Percentiles rank a stretch among this genome's conserved stretches.
Conservation (phyloP, 2,888 invertebrate genomes). For the Liopterus haemorrhoidalis region DNA sequence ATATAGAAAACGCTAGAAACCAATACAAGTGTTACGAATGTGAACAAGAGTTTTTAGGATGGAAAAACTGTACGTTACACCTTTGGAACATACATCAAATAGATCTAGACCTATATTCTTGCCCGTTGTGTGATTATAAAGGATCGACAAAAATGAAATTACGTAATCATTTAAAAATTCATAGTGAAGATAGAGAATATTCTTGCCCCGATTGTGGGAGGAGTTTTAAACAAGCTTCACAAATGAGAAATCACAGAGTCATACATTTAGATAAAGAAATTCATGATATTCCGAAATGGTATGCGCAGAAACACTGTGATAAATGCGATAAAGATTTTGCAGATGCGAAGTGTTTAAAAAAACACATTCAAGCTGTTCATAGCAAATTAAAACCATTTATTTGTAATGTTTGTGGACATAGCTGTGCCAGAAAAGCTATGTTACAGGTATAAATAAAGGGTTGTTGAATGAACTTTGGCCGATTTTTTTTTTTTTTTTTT, state of each 20-base stretch:
- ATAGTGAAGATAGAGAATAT: constrained; percentile 50
- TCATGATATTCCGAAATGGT: constrained; percentile 44
- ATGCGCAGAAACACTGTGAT: constrained; percentile 59
- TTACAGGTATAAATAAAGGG: constrained; percentile 51
- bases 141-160: constrained; percentile 53
- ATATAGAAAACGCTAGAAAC: constrained; percentile 41
- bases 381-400: constrained; percentile 67
- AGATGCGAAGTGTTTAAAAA: constrained; percentile 61
- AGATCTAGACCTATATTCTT: constrained; percentile 54
- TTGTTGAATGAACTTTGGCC: too few relatives aligned
- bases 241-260: constrained; percentile 57
- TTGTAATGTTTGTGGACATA: constrained; percentile 68
- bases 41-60: constrained; percentile 50
- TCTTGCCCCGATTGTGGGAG: constrained; percentile 54
- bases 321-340: constrained; percentile 64
- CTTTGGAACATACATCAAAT: constrained; percentile 62
- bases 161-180: constrained; percentile 59
- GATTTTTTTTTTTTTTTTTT: too few relatives aligned
- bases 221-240: constrained; percentile 56
- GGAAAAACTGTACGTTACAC: constrained; percentile 63
- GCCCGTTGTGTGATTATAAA: constrained; percentile 55
- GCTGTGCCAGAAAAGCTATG: constrained; percentile 65
- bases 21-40: constrained; percentile 53
- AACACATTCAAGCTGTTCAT: constrained; percentile 67
- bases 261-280: constrained; percentile 46